Evolutionary conservation across 1,140 invertebrate species (phyloP), one percentile per base, ranked within the genome.

Genomic region (Drosophila takahashii): DNA sequence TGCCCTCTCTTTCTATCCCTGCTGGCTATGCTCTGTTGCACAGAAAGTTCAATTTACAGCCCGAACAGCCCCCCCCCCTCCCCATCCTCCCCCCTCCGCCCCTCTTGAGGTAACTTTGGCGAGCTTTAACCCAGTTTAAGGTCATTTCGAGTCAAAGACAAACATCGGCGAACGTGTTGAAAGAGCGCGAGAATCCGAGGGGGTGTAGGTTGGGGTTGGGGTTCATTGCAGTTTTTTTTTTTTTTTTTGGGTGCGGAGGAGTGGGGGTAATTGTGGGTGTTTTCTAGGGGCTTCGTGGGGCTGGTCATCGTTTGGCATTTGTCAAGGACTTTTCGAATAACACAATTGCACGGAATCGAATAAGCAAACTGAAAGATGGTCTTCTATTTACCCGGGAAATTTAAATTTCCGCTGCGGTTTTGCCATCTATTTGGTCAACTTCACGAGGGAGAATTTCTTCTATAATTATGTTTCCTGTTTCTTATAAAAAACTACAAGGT

Each of bases 121-220:
- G 66, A 86, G 83, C 84, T 87, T 87, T 87, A 87, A 87, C 83
- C 83, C 80, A 87, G 84, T 87, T 87, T 87, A 87, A 87, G 83
- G 83, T 87, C 83, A 87, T 89, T 79, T 79, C 66, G 75, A 87
- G 84, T 87, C 84, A 89, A 83, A 89, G 84, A 86, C 83, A 86
- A 86, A 71, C 79, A 83, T 54, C 48, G 32, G 64, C 75, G 66
- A 27, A 7, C 15, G 48, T 51, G 54, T 11, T 32, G 57, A n/a
- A 51, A 22, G 11, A 16, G 26, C 10, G 22, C 10, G 22, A 42
- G 18, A 7, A 13, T 10, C 29, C 22, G 3, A 22, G 29, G 11
- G n/a, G 9, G 4, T 22, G 41, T 18, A 16, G 8, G 44, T 26
- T 13, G 11, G 11, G 16, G 22, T 3, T 13, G 45, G 29, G 29